Conservation (phyloP, 2,113 vertebrate genomes). For the Trochalopteron elliotii region DNA sequence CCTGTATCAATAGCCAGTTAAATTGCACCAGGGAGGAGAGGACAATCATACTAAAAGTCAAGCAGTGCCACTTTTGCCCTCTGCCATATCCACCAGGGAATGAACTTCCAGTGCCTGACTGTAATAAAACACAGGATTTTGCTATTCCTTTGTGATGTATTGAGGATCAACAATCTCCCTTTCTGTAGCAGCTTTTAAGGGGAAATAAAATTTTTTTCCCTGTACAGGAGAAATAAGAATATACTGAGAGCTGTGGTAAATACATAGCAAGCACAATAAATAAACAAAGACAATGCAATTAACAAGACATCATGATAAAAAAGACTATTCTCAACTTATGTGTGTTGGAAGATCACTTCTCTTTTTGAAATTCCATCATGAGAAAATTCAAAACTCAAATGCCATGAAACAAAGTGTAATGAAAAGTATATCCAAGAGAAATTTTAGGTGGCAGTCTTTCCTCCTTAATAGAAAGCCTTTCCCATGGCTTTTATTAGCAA, state of each 20-base stretch:
- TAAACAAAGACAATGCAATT: neutral
- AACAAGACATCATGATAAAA: neutral
- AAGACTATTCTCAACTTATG: neutral
- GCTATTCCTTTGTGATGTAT: too few species aligned
- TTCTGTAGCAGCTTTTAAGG: neutral
- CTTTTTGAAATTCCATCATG: neutral
- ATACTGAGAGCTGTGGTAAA: neutral
- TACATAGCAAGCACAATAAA: fast-evolving
- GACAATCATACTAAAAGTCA: neutral
- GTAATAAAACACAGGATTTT: too few species aligned
- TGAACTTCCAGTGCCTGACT: too few species aligned
- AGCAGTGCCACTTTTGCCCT: neutral
- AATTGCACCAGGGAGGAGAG: neutral
- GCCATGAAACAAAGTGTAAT: neutral
- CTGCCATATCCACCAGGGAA: neutral
- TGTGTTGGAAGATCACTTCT: neutral
- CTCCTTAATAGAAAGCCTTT: neutral
- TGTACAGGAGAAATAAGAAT: neutral
- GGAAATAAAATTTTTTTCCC: neutral
- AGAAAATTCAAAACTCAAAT: neutral
- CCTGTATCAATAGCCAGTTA: neutral
- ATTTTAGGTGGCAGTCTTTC: neutral
- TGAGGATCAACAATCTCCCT: too few species aligned
- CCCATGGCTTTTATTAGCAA: neutral
- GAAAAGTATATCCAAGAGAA: neutral